A percentile compares a stretch with the other conserved stretches of the same genome.
phyloP scores from a whole-genome alignment of 2,888 invertebrate genomes.

The Ophonus ardosiacus region DNA sequence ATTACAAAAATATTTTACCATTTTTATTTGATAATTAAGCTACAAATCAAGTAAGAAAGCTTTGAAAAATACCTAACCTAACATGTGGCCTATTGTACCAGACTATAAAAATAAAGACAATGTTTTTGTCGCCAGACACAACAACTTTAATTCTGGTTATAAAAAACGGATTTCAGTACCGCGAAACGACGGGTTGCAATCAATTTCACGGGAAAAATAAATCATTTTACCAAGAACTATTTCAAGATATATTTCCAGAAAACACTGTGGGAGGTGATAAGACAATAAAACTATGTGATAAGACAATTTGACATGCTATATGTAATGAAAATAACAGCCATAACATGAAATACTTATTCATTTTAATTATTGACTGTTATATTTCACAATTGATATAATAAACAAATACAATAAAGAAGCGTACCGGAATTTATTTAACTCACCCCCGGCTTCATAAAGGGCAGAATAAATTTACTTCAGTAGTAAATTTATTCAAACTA shows the following conservation, averaged over 20 bases:
- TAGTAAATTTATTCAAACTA: no score
- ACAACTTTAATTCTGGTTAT: neutral
- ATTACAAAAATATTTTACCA: neutral
- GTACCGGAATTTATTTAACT: no score
- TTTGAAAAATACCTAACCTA: neutral
- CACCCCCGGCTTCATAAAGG: no score
- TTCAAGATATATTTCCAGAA: neutral
- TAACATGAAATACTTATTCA: no score
- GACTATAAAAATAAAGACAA: neutral
- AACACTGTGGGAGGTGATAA: neutral
- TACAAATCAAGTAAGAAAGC: neutral
- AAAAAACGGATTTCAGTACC: neutral
- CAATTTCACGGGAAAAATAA: neutral
- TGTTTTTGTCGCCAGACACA: neutral
- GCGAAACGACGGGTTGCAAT: neutral
- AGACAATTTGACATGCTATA: neutral
- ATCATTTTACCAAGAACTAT: neutral
- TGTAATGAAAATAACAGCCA: no score
- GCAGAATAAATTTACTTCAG: no score
- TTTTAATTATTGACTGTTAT: no score
- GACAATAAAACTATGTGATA: neutral
- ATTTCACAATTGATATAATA: no score
- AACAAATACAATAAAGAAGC: no score
- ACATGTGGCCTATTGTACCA: neutral
- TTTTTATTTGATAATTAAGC: slow-evolving; percentile 40